Percentiles rank a stretch among this genome's conserved stretches.
phyloP scores from a whole-genome alignment of 2,797 vertebrate genomes.

The Gymnoscopelus braueri region DNA sequence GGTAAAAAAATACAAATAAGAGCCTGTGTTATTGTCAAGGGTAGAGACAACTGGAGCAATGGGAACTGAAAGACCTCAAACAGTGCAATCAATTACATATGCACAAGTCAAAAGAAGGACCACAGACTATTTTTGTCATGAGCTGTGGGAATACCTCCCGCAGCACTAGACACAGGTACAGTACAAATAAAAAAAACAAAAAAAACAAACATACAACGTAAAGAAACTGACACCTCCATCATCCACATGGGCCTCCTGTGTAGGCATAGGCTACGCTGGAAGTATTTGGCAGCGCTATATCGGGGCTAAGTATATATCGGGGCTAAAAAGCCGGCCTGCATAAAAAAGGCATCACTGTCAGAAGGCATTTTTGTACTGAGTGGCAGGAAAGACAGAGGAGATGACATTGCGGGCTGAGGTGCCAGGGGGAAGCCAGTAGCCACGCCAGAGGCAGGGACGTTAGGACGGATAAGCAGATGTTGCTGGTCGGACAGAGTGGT shows the following conservation, averaged over 20 bases:
- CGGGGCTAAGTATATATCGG: slow-evolving; percentile 55
- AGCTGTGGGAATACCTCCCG: slow-evolving; percentile 34
- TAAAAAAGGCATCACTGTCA: slow-evolving; percentile 75
- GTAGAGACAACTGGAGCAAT: slow-evolving; percentile 31
- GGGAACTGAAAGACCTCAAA: slow-evolving; percentile 31
- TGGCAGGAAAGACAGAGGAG: slow-evolving; percentile 79
- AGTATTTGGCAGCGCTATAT: slow-evolving; percentile 6
- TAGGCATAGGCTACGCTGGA: slow-evolving; percentile 46
- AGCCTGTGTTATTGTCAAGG: slow-evolving; percentile 2
- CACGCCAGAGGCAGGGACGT: slow-evolving; percentile 80
- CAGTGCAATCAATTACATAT: slow-evolving; percentile 56
- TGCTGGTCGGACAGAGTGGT: slow-evolving; percentile 78
- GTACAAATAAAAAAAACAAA: too few species aligned
- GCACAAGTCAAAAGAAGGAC: slow-evolving; percentile 26
- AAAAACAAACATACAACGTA: too few species aligned
- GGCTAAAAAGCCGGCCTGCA: slow-evolving; percentile 53
- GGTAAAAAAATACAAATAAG: background rate
- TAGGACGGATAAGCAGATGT: slow-evolving; percentile 85
- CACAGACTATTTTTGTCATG: slow-evolving; percentile 37
- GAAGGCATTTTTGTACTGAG: slow-evolving; percentile 84
- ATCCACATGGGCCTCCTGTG: slow-evolving; percentile 51
- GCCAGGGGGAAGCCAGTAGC: slow-evolving; percentile 82
- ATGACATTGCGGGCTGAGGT: slow-evolving; percentile 84
- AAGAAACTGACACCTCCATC: slow-evolving; percentile 53
- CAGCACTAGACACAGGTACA: slow-evolving; percentile 10